phyloP scores from a whole-genome alignment of 2,888 invertebrate genomes.

The Digitonthophagus gazella region DNA sequence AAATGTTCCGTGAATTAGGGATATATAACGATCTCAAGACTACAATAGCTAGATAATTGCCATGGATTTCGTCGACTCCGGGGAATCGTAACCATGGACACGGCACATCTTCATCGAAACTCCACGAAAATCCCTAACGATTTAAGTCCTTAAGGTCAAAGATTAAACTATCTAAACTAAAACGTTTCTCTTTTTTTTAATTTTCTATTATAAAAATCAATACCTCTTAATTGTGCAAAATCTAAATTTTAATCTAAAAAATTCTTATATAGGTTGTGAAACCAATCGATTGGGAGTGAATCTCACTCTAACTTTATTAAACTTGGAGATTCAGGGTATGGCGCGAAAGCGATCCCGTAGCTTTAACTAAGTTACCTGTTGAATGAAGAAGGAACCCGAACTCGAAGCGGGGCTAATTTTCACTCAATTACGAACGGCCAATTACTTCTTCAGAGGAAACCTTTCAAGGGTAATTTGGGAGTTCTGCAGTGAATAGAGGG shows the following conservation, averaged over 20 bases:
- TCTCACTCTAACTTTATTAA: not conserved
- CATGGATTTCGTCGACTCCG: not conserved
- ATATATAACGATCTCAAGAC: constrained; percentile 17
- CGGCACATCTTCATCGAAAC: constrained; percentile 8
- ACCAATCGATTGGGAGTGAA: no score
- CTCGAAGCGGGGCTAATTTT: not conserved
- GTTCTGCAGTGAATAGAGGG: no score
- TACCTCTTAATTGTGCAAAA: no score
- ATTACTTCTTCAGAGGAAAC: not conserved
- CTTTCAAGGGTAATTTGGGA: not conserved
- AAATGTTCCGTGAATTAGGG: constrained; percentile 16
- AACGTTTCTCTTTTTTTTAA: no score
- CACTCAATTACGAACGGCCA: not conserved
- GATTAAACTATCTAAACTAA: no score
- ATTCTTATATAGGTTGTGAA: no score
- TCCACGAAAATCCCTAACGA: constrained; percentile 2
- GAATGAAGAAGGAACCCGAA: not conserved
- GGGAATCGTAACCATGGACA: constrained; percentile 11
- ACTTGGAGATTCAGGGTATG: not conserved
- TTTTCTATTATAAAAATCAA: no score
- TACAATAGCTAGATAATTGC: constrained; percentile 20
- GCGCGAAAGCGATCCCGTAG: not conserved
- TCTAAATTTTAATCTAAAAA: no score
- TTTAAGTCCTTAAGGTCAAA: no score
- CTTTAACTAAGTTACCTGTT: not conserved